Evolutionary conservation across 2,797 vertebrate species (phyloP), one percentile per base, ranked within the genome.

Genomic region (Delichon dasypus): DNA sequence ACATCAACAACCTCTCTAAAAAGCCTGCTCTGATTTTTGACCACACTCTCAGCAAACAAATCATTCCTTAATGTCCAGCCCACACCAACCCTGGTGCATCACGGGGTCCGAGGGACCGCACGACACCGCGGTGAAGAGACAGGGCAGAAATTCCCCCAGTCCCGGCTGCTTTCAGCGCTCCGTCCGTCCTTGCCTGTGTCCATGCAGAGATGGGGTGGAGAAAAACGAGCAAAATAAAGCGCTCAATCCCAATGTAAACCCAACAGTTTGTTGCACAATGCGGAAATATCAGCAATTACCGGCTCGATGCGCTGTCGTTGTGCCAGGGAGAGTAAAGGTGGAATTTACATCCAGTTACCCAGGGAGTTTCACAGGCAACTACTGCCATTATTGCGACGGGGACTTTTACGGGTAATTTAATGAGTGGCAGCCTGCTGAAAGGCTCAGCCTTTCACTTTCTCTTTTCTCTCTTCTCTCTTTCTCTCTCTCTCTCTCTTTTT

Each of bases 361-460:
- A 74, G 93, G 78, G 94, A 93, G 78, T 92, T 97, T 96, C 92
- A 90, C 92, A 78, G 90, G 70, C 95, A 96, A 50, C 95, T 93
- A 20, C 85, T 94, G 64, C 81, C 48, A 30, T 96, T 91, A 93
- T 85, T 86, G 83, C 42, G 21, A 34, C 14, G 54, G 72, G 75
- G 78, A 93, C 88, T 93, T 97, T 88, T 88, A 86, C 1, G 6
- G 73, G 50, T 75, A 89, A 86, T 94, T 91, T 93, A 95, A 93
- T 74, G 91, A 92, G 76, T 80, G 80, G 72, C 77, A 72, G 90
- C 10, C 36, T 66, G 17, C 74, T 74, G 66, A 92, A 92, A 88
- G 44, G n/a, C 72, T 92, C 75, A 51, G 82, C 14, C 74, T 95
- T 83, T 68, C 72, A 40, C 53, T 66, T 58, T 26, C 10, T 40